Evolutionary conservation across 2,888 invertebrate genomes (phyloP), one percentile per base, ranked within the genome.

Genomic region (Metopia argyrocephala): DNA sequence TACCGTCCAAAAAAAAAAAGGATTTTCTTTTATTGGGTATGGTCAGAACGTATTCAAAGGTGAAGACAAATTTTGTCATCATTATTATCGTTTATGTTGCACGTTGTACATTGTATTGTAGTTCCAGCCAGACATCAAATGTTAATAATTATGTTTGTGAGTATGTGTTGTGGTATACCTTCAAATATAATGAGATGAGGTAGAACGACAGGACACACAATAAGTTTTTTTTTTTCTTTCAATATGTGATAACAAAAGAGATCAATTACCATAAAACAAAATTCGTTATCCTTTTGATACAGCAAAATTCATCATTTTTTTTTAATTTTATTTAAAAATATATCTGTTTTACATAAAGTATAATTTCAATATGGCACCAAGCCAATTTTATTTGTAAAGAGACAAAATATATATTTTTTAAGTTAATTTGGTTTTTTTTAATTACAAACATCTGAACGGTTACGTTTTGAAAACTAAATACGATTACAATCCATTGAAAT

Each of bases 211-310:
- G 12, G 20, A 27, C 12, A 52, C 38, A 31, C 59, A 21, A 15
- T 59, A 9, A 52, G 12, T 31, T 59, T 56, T 62, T 46, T 69
- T 62, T 64, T 45, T 25, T 61, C 4, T 66, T 66, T 28, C 52
- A 45, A 61, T 73, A 56, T 66, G 18, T 50, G 20, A 71, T 64
- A 56, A 62, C 59, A 52, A 64, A 76, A 57, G 68, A 71, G 80
- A 80, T 80, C 73, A 80, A 64, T 80, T 80, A 80, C 80, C 23
- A 57, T n/a, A 52, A 28, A 38, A 38, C n/a, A n/a, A n/a, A n/a
- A n/a, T n/a, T n/a, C 64, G 12, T 46, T 46, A 20, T 48, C 27
- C 20, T 61, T n/a, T 38, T 62, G 52, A 66, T 52, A 48, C 45
- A 48, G 5, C n/a, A 25, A 54, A 64, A 38, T 25, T 70, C 52